phyloP scores from a whole-genome alignment of 1,140 invertebrate genomes.

The Trichonephila clavata region DNA sequence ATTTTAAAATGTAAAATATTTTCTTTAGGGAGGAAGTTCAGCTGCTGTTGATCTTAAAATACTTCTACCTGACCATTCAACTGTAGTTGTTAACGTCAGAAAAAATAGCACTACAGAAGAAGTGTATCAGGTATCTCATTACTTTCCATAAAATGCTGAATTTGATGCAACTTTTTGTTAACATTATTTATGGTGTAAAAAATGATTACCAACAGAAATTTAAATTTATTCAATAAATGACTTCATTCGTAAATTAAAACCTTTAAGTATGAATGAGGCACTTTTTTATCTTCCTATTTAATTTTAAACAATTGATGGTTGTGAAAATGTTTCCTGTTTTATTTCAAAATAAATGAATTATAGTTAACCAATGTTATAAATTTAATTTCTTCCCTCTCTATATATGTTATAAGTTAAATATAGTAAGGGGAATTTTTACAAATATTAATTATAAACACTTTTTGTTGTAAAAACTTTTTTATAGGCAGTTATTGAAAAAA shows the following conservation, averaged over 20 bases:
- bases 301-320: too few relatives aligned
- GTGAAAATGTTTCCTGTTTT: too few relatives aligned
- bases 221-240: not conserved
- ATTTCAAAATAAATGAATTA: too few relatives aligned
- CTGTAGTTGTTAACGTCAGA: constrained; percentile 94
- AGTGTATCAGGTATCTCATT: constrained; percentile 87
- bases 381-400: too few relatives aligned
- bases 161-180: not conserved
- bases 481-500: constrained; percentile 90
- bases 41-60: constrained; percentile 95
- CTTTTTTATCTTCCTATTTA: not conserved
- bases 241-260: too few relatives aligned
- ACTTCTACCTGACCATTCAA: constrained; percentile 89
- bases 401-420: too few relatives aligned
- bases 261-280: not conserved
- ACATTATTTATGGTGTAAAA: too few relatives aligned
- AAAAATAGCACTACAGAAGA: constrained; percentile 94
- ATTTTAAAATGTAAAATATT: not conserved
- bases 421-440: too few relatives aligned
- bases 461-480: constrained; percentile 28
- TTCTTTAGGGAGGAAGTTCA: constrained; percentile 86
- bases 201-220: not conserved
- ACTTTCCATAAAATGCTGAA: not conserved
- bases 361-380: too few relatives aligned
- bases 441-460: too few relatives aligned